A percentile compares a stretch with the other conserved stretches of the same genome.
phyloP scores from a whole-genome alignment of 37 sponge, comb jelly and placozoan species.

The Spongilla lacustris region DNA sequence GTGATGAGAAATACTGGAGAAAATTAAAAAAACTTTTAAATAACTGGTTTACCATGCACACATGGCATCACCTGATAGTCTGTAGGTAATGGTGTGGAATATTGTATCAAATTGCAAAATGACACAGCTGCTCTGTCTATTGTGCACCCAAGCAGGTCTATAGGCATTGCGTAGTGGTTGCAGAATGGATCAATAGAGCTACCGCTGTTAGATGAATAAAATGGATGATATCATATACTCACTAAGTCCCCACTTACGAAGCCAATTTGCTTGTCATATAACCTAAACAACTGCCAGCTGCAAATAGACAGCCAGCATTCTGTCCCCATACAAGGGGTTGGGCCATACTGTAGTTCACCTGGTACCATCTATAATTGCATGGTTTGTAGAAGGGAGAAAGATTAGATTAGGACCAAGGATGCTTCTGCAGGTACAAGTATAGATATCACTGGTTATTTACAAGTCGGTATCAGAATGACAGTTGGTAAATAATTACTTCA shows the following conservation, averaged over 20 bases:
- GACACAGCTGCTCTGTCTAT: too few species aligned
- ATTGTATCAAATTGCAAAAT: slow-evolving; percentile 8
- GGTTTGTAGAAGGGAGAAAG: background rate
- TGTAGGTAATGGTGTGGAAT: background rate
- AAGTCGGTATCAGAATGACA: too few species aligned
- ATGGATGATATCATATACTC: background rate
- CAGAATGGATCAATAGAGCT: slow-evolving; percentile 42
- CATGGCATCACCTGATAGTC: slow-evolving; percentile 22
- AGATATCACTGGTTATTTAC: too few species aligned
- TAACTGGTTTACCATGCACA: too few species aligned
- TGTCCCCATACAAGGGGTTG: slow-evolving; percentile 58
- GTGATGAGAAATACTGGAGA: slow-evolving; percentile 54
- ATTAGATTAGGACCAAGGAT: too few species aligned
- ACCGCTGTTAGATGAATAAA: background rate
- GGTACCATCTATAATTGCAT: slow-evolving; percentile 57
- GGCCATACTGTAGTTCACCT: slow-evolving; percentile 60
- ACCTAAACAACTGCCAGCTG: slow-evolving; percentile 39
- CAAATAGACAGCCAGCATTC: slow-evolving; percentile 60
- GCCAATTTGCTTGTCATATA: slow-evolving; percentile 19
- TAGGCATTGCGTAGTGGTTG: background rate
- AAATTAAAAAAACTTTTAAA: too few species aligned
- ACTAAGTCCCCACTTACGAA: background rate
- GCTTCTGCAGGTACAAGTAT: too few species aligned
- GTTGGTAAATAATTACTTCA: background rate
- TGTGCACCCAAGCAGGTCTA: too few species aligned